These are phyloP conservation scores for Megalurothrips usitatus DNA, from an alignment of 2,888 invertebrate species.

Conservation along the genomic window DNA sequence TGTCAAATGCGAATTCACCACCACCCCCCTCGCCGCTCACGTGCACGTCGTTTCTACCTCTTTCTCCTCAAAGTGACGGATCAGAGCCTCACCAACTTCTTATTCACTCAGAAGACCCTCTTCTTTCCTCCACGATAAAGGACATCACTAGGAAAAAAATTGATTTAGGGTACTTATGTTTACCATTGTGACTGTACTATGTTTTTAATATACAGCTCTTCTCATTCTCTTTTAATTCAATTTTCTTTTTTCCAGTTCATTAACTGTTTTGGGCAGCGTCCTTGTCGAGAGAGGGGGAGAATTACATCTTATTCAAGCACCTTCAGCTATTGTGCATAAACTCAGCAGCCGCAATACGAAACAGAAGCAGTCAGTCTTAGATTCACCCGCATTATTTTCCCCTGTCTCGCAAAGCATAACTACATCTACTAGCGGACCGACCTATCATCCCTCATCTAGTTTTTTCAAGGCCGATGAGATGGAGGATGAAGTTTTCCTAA, in stretches of 20 bases:
- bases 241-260: not conserved
- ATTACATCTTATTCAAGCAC: not conserved
- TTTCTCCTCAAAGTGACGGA: not conserved
- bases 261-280: not conserved
- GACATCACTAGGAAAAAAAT: slow-evolving; percentile 62
- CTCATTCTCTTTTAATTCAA: not conserved
- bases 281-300: not conserved
- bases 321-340: not conserved
- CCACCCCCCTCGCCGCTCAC: not conserved
- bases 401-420: not conserved
- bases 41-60: not conserved
- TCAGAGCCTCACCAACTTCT: slow-evolving; percentile 46
- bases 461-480: slow-evolving; percentile 53
- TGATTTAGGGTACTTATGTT: slow-evolving; percentile 47
- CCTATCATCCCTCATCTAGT: not conserved
- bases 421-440: not conserved
- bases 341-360: not conserved
- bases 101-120: slow-evolving; percentile 71
- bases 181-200: not conserved
- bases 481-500: slow-evolving; percentile 70
- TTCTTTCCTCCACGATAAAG: slow-evolving; percentile 76
- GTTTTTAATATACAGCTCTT: not conserved
- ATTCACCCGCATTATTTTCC: too few relatives aligned
- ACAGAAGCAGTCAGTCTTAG: not conserved
- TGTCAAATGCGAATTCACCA: not conserved